Evolutionary conservation across 2,888 invertebrate species (phyloP).

Genomic region (Chaitophorus viminalis): DNA sequence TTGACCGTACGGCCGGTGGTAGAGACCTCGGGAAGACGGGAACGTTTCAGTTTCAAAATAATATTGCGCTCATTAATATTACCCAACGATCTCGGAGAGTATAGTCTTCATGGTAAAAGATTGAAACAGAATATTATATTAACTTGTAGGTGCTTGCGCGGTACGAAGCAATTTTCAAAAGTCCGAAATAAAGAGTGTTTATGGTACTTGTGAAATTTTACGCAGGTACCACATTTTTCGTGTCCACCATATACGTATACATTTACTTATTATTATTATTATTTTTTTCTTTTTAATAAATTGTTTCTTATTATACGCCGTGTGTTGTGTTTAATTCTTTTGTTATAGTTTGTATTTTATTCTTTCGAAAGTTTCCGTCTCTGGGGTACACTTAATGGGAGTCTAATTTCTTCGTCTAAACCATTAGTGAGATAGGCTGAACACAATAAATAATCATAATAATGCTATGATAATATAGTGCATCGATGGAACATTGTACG

Average conservation of each 20-base stretch:
- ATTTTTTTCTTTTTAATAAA: constrained; percentile 17
- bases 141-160: neutral
- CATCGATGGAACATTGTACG: constrained; percentile 10
- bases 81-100: neutral
- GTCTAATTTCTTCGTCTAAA: constrained; percentile 42
- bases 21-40: neutral
- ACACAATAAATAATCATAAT: constrained; percentile 55
- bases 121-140: neutral
- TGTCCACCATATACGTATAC: neutral
- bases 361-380: constrained; percentile 32
- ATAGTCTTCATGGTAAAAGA: neutral
- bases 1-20: no score
- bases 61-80: neutral
- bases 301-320: neutral
- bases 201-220: neutral
- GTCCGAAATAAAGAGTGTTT: neutral
- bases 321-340: constrained; percentile 34
- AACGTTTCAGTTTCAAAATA: neutral
- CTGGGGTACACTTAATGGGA: constrained; percentile 31
- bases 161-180: neutral
- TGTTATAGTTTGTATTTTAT: constrained; percentile 8
- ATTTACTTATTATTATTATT: neutral
- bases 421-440: constrained; percentile 48
- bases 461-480: neutral
- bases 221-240: neutral